Base-by-base conservation (phyloP, 2,888 invertebrate species). In the Lordiphosa fenestrarum region DNA sequence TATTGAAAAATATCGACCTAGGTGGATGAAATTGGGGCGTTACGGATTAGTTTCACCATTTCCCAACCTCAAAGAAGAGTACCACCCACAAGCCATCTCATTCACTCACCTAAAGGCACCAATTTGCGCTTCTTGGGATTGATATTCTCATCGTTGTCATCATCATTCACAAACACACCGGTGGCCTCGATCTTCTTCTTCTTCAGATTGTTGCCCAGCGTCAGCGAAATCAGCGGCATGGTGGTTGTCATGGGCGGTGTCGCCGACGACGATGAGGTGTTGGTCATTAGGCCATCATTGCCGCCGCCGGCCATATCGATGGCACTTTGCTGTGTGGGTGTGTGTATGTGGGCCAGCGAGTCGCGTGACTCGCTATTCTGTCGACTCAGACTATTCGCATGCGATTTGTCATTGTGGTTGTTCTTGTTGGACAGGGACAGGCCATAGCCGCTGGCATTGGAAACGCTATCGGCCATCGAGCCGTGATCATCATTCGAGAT, bases 111-210 rank as follows among this genome's bases (percentile, higher is more conserved):
- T 85, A 94, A 90, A 74, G 94, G 94, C 87, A 95, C 94, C 75
- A 96, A 90, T 91, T 95, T 95, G 72, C 95, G 91, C 90, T 94
- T 95, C 87, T 94, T 95, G 53, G 89, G 84, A 73, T 86, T 88
- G 62, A 78, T 90, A 44, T 89, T 84, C 60, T 90, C 91, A 55
- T 93, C 93, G 65, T 91, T 92, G 72, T 94, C 94, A 73, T 96
- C 96, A 73, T 96, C 96, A 59, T 94, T 94, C 89, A 95, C 96
- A 87, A 96, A 96, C 3, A 96, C 95, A 69, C 94, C 93, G 0
- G 96, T 93, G 70, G 95, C 95, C 63, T 95, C 91, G 87, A 94
- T 95, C 89, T 94, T 95, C 82, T 94, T 93, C 66, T 91, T 90
- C 73, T 90, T 90, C 54, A 87, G 87, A 68, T 86, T 88, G 40